Evolutionary conservation across 1,140 invertebrate genomes (phyloP).

Genomic region (Amyelois transitella): DNA sequence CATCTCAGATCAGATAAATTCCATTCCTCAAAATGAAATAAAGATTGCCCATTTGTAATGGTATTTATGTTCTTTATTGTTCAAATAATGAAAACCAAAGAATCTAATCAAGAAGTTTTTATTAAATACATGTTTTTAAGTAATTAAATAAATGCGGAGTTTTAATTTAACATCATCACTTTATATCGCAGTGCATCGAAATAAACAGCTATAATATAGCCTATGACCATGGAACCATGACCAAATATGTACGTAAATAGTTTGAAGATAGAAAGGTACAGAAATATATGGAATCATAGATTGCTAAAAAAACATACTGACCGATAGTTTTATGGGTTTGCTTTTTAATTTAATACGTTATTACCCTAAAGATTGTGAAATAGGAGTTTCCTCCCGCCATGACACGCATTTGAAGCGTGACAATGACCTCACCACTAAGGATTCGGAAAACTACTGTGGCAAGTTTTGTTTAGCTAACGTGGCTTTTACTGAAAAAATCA

Average conservation of each 20-base stretch:
- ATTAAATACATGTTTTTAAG: background rate
- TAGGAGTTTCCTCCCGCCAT: slow-evolving; percentile 32
- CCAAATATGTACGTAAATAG: slow-evolving; percentile 8
- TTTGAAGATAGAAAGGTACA: background rate
- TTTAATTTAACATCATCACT: no score
- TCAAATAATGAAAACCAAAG: background rate
- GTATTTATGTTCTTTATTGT: background rate
- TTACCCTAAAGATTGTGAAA: slow-evolving; percentile 17
- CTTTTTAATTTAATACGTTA: no score
- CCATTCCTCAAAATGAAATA: no score
- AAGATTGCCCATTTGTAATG: no score
- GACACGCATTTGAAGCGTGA: slow-evolving; percentile 40
- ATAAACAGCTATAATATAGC: background rate
- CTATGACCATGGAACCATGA: slow-evolving; percentile 10
- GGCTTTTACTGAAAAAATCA: background rate
- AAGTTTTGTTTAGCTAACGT: background rate
- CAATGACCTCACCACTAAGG: slow-evolving; percentile 33
- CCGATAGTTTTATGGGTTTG: background rate
- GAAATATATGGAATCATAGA: background rate
- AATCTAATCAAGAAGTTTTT: background rate
- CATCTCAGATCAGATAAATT: no score
- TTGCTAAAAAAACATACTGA: background rate
- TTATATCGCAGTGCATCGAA: background rate
- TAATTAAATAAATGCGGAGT: no score
- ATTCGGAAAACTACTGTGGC: slow-evolving; percentile 25